phyloP scores from a whole-genome alignment of 2,797 vertebrate genomes.

The Platyrinchus mystaceus region DNA sequence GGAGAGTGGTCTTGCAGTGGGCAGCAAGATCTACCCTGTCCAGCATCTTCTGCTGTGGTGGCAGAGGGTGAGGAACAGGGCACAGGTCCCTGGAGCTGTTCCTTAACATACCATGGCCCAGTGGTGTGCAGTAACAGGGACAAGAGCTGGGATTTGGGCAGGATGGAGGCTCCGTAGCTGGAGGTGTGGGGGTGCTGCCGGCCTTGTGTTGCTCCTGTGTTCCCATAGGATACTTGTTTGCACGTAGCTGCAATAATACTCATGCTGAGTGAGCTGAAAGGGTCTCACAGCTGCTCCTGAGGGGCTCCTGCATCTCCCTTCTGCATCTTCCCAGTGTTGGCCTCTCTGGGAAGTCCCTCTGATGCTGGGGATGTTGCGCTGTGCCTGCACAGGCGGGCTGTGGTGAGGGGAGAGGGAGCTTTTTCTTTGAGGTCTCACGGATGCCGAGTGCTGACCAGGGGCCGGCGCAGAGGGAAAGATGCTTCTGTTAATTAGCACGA shows the following conservation, averaged over 20 bases:
- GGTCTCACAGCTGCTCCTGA: neutral
- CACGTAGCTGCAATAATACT: accelerated
- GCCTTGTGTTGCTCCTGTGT: accelerated
- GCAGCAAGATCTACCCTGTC: neutral
- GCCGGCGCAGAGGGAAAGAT: neutral
- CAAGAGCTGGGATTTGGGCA: neutral
- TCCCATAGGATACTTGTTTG: neutral
- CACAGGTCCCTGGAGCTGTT: neutral
- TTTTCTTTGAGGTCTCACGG: slow-evolving; percentile 11
- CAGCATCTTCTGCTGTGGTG: neutral
- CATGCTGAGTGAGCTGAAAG: accelerated
- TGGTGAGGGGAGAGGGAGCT: neutral
- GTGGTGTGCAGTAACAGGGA: neutral
- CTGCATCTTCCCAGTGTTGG: accelerated
- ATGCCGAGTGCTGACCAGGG: neutral
- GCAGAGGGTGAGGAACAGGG: neutral
- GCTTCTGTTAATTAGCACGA: slow-evolving; percentile 55
- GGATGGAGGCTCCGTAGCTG: neutral
- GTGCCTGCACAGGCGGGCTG: neutral
- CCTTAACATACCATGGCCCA: neutral
- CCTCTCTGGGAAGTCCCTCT: neutral
- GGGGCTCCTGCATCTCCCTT: neutral
- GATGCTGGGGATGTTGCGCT: neutral
- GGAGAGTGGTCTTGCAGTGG: neutral
- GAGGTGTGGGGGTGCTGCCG: neutral